A percentile compares a stretch with the other conserved stretches of the same genome.
Conservation (phyloP, 35 echinoderm and acorn worm species). For the Stichopus chloronotus region DNA sequence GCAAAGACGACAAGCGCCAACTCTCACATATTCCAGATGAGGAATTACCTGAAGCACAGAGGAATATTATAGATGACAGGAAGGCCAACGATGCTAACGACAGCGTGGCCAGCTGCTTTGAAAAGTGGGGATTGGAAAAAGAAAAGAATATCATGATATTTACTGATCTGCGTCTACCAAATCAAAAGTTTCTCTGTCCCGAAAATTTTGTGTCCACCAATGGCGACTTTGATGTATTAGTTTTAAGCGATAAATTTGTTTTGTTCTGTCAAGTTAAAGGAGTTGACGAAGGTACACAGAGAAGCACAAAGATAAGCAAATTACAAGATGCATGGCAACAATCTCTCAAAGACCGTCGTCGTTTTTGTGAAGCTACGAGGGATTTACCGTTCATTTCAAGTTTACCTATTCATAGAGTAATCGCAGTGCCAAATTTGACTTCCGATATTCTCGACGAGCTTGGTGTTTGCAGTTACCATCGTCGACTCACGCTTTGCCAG, state of each 20-base stretch:
- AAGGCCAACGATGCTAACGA: background rate
- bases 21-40: constrained; percentile 18
- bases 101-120: background rate
- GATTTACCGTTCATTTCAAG: background rate
- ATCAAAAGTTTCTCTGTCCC: background rate
- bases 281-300: background rate
- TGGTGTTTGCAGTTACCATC: background rate
- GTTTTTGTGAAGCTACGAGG: background rate
- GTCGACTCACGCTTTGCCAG: background rate
- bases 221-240: constrained; percentile 5
- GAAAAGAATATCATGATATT: background rate
- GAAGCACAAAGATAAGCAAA: background rate
- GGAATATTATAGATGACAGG: background rate
- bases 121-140: constrained; percentile 21
- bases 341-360: background rate
- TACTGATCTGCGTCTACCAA: background rate
- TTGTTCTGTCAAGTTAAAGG: constrained; percentile 3
- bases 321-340: background rate
- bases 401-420: background rate
- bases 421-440: background rate
- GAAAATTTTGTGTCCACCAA: background rate
- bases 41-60: background rate
- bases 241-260: background rate
- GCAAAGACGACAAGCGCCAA: background rate
- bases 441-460: background rate